Conservation (phyloP, 2,113 vertebrate species). For the Ptychochromis oligacanthus region DNA sequence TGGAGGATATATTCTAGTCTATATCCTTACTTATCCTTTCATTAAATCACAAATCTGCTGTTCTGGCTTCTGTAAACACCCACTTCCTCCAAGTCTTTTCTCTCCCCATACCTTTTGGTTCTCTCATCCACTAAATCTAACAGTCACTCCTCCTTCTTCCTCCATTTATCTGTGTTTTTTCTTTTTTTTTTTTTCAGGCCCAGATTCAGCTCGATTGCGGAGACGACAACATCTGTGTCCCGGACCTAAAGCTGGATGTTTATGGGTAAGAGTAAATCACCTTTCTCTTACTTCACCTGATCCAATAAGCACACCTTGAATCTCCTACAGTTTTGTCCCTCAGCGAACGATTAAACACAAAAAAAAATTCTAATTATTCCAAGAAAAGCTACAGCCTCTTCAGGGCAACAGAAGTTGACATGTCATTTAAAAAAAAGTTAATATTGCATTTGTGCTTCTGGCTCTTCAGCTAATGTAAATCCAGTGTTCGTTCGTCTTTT, state of each 20-base stretch:
- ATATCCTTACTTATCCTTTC: slow-evolving; percentile 49
- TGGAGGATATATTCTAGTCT: slow-evolving; percentile 26
- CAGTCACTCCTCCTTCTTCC: not conserved
- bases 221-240: slow-evolving; percentile 89
- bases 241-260: slow-evolving; percentile 85
- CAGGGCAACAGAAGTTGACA: not conserved
- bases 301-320: slow-evolving; percentile 20
- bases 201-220: slow-evolving; percentile 89
- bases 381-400: not conserved
- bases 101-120: slow-evolving; percentile 30
- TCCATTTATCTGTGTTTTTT: not conserved
- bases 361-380: not conserved
- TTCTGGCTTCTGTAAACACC: slow-evolving; percentile 56
- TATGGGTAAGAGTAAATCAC: slow-evolving; percentile 79
- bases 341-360: fast-evolving
- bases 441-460: not conserved
- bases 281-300: slow-evolving; percentile 26
- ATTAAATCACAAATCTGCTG: slow-evolving; percentile 46
- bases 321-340: not conserved
- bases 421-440: not conserved
- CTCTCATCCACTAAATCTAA: slow-evolving; percentile 10
- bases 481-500: not conserved
- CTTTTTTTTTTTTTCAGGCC: slow-evolving; percentile 71
- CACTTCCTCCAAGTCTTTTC: slow-evolving; percentile 37
- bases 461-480: not conserved